Conservation (phyloP, 2,113 vertebrate species). For the Dromaius novaehollandiae region DNA sequence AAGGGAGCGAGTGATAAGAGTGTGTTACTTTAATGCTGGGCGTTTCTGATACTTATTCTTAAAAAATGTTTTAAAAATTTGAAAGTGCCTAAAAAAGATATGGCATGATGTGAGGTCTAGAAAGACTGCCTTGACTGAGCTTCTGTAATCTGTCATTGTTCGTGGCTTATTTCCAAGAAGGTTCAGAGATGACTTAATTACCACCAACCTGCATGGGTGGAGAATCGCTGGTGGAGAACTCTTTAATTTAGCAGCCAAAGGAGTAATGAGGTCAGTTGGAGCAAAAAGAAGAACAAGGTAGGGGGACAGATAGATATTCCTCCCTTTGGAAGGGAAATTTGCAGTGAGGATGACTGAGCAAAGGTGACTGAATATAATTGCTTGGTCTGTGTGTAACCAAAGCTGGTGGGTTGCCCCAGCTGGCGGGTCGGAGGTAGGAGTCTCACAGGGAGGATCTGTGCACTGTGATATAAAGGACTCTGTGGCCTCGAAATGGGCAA, state of each 20-base stretch:
- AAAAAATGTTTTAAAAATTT: not conserved
- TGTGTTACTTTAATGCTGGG: not conserved
- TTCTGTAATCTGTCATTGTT: not conserved
- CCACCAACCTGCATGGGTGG: not conserved
- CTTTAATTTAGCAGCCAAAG: constrained; percentile 11
- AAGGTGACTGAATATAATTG: not conserved
- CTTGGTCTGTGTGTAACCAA: not conserved
- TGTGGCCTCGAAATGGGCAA: not conserved
- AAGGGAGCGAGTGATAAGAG: not conserved
- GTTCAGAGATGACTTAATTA: not conserved
- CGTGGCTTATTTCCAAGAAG: not conserved
- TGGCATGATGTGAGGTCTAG: accelerated
- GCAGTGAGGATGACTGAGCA: not conserved
- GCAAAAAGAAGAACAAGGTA: not conserved
- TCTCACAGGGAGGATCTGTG: not conserved
- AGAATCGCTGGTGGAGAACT: not conserved
- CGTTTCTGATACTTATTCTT: not conserved
- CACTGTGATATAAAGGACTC: not conserved
- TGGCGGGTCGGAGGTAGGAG: not conserved
- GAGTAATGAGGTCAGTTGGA: not conserved
- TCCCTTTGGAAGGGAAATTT: not conserved
- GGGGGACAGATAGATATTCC: not conserved
- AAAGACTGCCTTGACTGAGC: not conserved
- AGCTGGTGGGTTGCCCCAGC: not conserved
- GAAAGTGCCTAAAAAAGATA: not conserved